phyloP scores from a whole-genome alignment of 2,888 invertebrate species.

The Tolmerus cingulatus region DNA sequence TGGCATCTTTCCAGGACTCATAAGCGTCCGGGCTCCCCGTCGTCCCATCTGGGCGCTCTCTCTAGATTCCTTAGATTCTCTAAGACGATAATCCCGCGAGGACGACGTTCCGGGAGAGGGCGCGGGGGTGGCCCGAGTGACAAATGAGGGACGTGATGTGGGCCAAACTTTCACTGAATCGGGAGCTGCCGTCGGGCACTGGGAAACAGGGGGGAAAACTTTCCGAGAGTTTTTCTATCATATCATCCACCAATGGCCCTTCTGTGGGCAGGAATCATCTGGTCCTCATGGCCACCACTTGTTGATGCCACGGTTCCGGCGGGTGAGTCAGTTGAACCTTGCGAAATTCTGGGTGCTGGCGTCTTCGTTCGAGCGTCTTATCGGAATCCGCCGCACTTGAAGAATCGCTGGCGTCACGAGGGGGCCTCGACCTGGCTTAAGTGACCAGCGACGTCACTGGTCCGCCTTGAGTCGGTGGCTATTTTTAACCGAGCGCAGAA shows the following conservation, averaged over 20 bases:
- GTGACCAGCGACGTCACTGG: background rate
- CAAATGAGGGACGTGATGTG: background rate
- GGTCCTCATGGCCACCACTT: background rate
- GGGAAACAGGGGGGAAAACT: background rate
- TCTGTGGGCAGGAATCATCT: background rate
- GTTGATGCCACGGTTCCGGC: background rate
- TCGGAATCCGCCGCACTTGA: background rate
- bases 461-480: background rate
- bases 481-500: background rate
- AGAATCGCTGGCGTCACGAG: background rate
- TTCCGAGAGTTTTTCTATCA: background rate
- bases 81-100: background rate
- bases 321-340: background rate
- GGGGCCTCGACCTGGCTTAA: background rate
- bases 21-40: background rate
- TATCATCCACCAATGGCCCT: background rate
- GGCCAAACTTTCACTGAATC: background rate
- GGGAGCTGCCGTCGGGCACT: background rate
- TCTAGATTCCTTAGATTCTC: background rate
- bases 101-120: background rate
- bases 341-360: background rate
- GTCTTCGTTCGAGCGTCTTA: background rate
- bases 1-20: background rate
- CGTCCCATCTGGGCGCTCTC: background rate
- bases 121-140: background rate